Evolutionary conservation across 2,113 vertebrate genomes (phyloP).

Genomic region (Crypturellus undulatus): DNA sequence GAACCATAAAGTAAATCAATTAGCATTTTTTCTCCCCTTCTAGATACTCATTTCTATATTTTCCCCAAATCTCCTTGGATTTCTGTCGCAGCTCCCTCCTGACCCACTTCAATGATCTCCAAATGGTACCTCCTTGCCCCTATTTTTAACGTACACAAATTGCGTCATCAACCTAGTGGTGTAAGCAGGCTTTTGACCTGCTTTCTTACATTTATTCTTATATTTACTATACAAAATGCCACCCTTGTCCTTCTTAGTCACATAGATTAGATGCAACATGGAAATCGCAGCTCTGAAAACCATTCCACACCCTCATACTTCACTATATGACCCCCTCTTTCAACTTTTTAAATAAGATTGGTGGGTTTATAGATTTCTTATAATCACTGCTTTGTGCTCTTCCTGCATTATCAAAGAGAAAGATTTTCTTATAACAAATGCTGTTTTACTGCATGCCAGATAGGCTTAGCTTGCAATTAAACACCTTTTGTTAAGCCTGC

Average conservation of each 20-base stretch:
- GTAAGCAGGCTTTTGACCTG: neutral
- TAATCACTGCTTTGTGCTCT: neutral
- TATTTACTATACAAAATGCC: neutral
- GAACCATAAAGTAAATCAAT: neutral
- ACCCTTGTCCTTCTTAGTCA: neutral
- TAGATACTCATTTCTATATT: neutral
- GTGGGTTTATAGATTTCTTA: neutral
- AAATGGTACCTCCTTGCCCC: neutral
- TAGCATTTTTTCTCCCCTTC: neutral
- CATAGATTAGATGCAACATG: neutral
- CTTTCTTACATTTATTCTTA: neutral
- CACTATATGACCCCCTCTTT: neutral
- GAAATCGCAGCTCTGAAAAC: neutral
- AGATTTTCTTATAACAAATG: neutral
- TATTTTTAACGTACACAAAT: neutral
- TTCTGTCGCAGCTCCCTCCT: neutral
- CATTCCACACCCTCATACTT: neutral
- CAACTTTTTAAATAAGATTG: neutral
- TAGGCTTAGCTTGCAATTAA: slow-evolving; percentile 22
- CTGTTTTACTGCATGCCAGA: neutral
- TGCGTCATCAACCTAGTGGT: neutral
- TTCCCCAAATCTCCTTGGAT: neutral
- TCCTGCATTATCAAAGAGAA: neutral
- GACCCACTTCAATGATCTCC: neutral
- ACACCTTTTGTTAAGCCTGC: slow-evolving; percentile 1